Percentiles rank a stretch among this genome's conserved stretches.
phyloP scores from a whole-genome alignment of 2,113 vertebrate genomes.

The Mugil cephalus region DNA sequence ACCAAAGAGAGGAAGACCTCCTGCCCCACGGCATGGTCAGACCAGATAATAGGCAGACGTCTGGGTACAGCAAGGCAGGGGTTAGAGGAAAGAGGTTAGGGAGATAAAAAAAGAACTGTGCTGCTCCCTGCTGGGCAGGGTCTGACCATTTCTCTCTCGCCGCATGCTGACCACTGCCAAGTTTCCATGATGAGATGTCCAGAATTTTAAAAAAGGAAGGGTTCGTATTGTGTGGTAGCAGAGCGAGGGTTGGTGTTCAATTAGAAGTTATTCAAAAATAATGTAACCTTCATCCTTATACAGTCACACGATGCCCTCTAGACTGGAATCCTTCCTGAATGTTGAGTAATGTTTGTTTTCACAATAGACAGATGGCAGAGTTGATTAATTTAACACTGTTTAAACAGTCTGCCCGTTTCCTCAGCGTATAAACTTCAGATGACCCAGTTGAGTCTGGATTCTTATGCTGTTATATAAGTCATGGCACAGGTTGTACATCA shows the following conservation, averaged over 20 bases:
- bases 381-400: background rate
- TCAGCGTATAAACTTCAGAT: conserved; percentile 17
- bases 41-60: conserved; percentile 12
- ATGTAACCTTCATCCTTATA: background rate
- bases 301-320: background rate
- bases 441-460: conserved; percentile 27
- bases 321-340: background rate
- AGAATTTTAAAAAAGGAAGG: conserved; percentile 1
- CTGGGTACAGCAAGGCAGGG: conserved; percentile 24
- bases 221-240: background rate
- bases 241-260: background rate
- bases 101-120: conserved; percentile 51
- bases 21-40: conserved; percentile 19
- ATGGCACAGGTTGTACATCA: conserved; percentile 13
- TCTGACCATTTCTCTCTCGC: conserved; percentile 20
- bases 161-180: conserved; percentile 19
- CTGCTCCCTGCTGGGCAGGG: conserved; percentile 69
- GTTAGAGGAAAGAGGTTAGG: conserved; percentile 36
- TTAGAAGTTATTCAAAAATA: background rate
- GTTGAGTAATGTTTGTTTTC: background rate
- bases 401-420: conserved; percentile 8
- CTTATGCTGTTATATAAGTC: conserved; percentile 32
- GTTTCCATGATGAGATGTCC: background rate
- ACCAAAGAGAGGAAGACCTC: conserved; percentile 33
- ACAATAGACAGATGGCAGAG: background rate